These are phyloP conservation scores for Hartigia nigra DNA, from an alignment of 2,888 invertebrate species.

Conservation along the genomic window DNA sequence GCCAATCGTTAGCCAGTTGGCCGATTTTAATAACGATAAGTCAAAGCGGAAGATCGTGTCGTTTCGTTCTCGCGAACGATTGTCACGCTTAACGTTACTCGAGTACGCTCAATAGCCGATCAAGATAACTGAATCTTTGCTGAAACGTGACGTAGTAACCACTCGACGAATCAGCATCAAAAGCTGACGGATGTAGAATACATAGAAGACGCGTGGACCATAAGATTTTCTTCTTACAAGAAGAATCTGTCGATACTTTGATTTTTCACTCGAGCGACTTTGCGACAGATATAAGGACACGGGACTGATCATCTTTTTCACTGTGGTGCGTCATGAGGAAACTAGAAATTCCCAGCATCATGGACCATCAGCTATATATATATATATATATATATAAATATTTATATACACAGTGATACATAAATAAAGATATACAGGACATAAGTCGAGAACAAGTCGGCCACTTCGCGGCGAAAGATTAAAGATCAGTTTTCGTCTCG, in stretches of 20 bases:
- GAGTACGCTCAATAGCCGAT: background rate
- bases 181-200: background rate
- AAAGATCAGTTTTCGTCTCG: too few species aligned
- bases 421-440: background rate
- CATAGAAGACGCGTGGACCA: background rate
- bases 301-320: background rate
- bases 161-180: background rate
- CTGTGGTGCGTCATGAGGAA: background rate
- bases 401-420: background rate
- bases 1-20: background rate
- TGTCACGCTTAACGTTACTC: background rate
- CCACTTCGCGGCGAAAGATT: too few species aligned
- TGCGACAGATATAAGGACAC: background rate
- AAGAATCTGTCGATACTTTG: background rate
- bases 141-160: background rate
- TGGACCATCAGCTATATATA: too few species aligned
- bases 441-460: background rate
- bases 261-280: too few species aligned
- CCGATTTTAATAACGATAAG: constrained; percentile 51
- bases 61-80: background rate
- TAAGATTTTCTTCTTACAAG: background rate
- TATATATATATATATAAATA: too few species aligned
- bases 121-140: background rate
- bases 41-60: constrained; percentile 3
- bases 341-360: background rate